Evolutionary conservation across 1,140 invertebrate species (phyloP), one percentile per base, ranked within the genome.

Genomic region (Drosophila cardini): DNA sequence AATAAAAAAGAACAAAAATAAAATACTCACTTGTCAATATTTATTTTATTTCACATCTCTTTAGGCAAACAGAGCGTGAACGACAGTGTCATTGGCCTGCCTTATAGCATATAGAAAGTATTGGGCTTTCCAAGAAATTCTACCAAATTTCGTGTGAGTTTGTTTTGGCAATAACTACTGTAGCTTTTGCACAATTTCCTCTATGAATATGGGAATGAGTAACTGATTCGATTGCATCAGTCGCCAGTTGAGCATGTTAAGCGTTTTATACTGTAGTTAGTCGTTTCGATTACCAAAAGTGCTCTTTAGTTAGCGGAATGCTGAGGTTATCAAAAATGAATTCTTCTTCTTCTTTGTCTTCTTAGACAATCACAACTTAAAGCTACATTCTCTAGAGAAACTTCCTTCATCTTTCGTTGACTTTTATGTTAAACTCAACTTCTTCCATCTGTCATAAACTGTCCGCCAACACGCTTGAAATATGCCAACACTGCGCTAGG

Each of bases 1-100:
- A 62, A 57, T 77, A 68, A 68, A 63, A 42, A 6, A 26, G 21
- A 43, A 42, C n/a, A 43, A 45, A 45, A 45, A 43, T 15, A 7
- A 43, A 43, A 61, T 71, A 71, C 67, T 75, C 82, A 86, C 75
- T 71, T 85, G 82, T 82, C 83, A 86, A 86, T 86, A 86, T 86
- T 87, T 82, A 78, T 86, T 86, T 87, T 76, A 79, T 78, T 87
- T 82, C 76, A 46, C 72, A 79, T 78, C 71, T 74, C 60, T 50
- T 58, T 46, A 45, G 58, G 77, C 78, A 63, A 80, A 65, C 63
- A 70, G 45, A 67, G 76, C 50, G 55, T 50, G 61, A 45, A 43
- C 50, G 52, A 30, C 46, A 62, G 40, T 48, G 52, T 34, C 60
- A 36, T 63, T 70, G 46, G 40, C 26, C 32, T 26, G 21, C 9